Evolutionary conservation across 1,140 invertebrate species (phyloP).

Genomic region (Lutraria rhynchaena): DNA sequence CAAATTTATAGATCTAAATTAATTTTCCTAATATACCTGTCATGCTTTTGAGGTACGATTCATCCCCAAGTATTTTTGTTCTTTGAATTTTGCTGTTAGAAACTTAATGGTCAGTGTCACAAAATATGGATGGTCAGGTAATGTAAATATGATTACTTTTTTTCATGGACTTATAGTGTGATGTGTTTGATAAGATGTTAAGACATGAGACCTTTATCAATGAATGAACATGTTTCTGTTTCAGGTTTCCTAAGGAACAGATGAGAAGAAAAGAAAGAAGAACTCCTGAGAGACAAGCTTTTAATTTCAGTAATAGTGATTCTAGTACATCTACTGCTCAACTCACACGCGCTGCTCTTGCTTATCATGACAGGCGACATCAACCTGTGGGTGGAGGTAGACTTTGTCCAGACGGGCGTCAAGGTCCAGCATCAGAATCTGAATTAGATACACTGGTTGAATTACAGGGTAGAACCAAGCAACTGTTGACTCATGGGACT

Average conservation of each 20-base stretch:
- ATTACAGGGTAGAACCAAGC: slow-evolving; percentile 4
- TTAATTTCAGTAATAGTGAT: slow-evolving; percentile 37
- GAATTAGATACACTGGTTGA: slow-evolving; percentile 53
- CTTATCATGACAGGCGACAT: slow-evolving; percentile 42
- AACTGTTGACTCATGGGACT: not conserved
- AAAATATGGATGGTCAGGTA: no score
- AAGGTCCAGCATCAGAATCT: slow-evolving; percentile 48
- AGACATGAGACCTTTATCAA: no score
- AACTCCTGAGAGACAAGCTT: slow-evolving; percentile 38
- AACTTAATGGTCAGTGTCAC: no score
- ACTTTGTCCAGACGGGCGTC: slow-evolving; percentile 2
- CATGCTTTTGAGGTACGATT: no score
- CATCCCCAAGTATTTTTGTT: no score
- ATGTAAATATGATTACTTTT: no score
- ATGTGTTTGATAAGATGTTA: no score
- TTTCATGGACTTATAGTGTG: no score
- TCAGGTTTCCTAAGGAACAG: slow-evolving; percentile 10
- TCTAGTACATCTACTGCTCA: slow-evolving; percentile 25
- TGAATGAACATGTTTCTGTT: not conserved
- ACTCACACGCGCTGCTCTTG: slow-evolving; percentile 46
- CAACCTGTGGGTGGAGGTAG: not conserved
- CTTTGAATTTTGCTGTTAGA: no score
- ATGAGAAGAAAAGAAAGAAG: not conserved
- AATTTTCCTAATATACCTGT: no score
- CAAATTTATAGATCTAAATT: no score